A percentile compares a stretch with the other conserved stretches of the same genome.
Evolutionary conservation across 2,797 vertebrate genomes (phyloP).

Genomic region (Pelochelys cantorii): DNA sequence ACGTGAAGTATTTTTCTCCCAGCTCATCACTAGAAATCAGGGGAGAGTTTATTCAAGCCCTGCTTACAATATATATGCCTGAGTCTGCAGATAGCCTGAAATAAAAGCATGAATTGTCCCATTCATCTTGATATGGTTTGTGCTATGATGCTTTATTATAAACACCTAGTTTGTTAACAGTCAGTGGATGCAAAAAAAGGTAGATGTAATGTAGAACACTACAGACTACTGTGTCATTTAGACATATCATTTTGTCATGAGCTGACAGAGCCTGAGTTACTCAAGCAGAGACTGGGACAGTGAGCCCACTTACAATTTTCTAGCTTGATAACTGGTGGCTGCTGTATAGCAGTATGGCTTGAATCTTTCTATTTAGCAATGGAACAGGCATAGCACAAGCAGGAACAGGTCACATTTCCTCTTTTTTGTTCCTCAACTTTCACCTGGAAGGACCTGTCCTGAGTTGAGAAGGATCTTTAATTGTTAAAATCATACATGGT

Average conservation of each 20-base stretch:
- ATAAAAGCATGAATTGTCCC: fast-evolving
- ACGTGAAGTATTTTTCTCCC: too few relatives aligned
- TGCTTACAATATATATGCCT: too few relatives aligned
- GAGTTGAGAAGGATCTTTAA: background rate
- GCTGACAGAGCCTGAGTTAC: background rate
- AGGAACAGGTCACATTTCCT: background rate
- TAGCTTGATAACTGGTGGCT: background rate
- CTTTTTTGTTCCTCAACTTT: background rate
- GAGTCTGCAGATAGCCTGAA: background rate
- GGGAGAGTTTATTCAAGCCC: too few relatives aligned
- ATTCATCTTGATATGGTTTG: background rate
- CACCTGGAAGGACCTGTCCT: background rate
- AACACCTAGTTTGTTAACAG: background rate
- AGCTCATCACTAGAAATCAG: too few relatives aligned
- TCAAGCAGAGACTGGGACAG: background rate
- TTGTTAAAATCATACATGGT: background rate
- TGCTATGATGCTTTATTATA: background rate
- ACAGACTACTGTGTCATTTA: background rate
- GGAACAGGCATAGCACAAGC: background rate
- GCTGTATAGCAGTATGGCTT: fast-evolving
- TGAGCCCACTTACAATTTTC: background rate
- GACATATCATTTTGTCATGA: background rate
- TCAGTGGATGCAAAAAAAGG: background rate
- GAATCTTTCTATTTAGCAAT: background rate
- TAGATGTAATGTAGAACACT: background rate